Evolutionary conservation across 64 coral and sea anemone genomes (phyloP), one percentile per base, ranked within the genome.

Genomic region (Actinia tenebrosa): DNA sequence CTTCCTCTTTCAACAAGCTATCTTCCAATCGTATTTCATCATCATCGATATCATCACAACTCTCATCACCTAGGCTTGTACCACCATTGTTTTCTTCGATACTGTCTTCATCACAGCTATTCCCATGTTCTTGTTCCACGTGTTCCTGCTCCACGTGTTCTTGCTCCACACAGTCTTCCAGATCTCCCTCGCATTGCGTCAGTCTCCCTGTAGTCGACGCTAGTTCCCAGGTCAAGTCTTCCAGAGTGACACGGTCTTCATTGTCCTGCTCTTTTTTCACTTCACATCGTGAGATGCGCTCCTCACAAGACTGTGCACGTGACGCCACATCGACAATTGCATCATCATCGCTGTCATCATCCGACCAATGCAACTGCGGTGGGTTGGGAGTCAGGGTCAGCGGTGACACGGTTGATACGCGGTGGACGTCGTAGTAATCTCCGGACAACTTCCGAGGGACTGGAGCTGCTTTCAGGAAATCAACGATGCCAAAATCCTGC

Each of bases 141-240:
- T 42, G 53, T 25, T 55, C 66, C 11, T 37, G 50, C 30, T 66
- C 58, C 13, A 37, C 22, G n/a, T 42, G 53, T 18, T 55, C 66
- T 17, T 37, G 50, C 30, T 66, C 77, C 27, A 81, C 37, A 11
- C 37, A 22, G 45, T 79, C 77, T 2, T 93, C 77, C 50, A 90
- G 50, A 56, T 93, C 88, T 14, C 62, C 58, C 23, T 90, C 86
- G 71, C 85, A 86, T 1, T 83, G 93, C 44, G 96, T 91, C 64
- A 92, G 50, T 22, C 87, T 78, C 9, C 93, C 97, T 87, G 93
- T 91, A 77, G 97, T 93, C 26, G 97, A 99, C 50, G 94, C 93
- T 45, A 99, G 86, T 88, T 99, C 97, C 93, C 97, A 99, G 19
- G 88, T 90, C 84, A 99, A 82, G 83, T 99, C 82, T 50, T 92